phyloP scores from a whole-genome alignment of 2,888 invertebrate genomes.

The Lasioglossum figueresi region DNA sequence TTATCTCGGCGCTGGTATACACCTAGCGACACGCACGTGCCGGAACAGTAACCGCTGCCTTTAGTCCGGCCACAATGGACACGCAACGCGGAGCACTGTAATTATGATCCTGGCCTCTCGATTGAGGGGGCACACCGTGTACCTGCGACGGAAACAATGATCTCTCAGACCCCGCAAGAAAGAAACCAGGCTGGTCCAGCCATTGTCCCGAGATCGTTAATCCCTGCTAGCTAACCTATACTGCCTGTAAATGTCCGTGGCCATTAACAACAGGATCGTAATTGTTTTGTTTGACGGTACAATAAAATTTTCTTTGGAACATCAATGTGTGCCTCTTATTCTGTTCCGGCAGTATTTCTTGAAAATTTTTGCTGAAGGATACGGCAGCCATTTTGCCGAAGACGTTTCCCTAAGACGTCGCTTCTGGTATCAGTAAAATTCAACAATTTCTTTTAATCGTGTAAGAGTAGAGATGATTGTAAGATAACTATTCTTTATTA shows the following conservation, averaged over 20 bases:
- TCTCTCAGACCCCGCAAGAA: neutral
- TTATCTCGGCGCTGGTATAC: conserved; percentile 43
- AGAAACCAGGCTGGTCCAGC: conserved; percentile 4
- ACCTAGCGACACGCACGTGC: conserved; percentile 49
- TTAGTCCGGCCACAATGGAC: conserved; percentile 34
- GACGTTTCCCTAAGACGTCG: too few relatives aligned
- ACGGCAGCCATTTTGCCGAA: too few relatives aligned
- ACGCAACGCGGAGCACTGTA: conserved; percentile 36
- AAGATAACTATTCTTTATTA: too few relatives aligned
- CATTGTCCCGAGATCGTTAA: neutral
- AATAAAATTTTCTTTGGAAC: neutral
- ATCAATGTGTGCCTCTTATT: neutral
- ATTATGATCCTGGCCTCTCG: conserved; percentile 28
- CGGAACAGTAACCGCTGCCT: conserved; percentile 37
- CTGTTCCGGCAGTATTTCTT: neutral
- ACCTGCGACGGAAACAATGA: conserved; percentile 2
- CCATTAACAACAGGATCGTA: neutral
- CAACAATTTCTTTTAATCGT: too few relatives aligned
- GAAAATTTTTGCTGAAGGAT: neutral
- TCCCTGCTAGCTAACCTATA: neutral
- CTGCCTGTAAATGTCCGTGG: neutral
- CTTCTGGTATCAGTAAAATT: too few relatives aligned
- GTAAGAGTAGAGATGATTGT: too few relatives aligned
- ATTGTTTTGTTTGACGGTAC: neutral
- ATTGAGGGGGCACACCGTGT: conserved; percentile 1